These are phyloP conservation scores for Onthophagus taurus DNA, from an alignment of 1,140 invertebrate genomes.

Conservation along the genomic window DNA sequence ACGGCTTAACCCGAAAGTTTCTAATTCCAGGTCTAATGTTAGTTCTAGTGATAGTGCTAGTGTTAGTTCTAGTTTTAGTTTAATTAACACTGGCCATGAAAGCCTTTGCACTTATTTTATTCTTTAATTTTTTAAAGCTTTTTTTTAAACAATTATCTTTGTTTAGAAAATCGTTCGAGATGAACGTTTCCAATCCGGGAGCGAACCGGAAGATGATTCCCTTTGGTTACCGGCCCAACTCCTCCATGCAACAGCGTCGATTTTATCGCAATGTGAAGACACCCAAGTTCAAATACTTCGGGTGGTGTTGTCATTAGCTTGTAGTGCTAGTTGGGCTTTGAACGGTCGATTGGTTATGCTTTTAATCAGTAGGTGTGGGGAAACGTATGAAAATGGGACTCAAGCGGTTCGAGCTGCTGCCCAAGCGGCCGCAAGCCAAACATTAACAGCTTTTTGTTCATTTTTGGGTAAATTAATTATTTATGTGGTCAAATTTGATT, in stretches of 20 bases:
- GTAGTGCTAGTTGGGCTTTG: conserved; percentile 70
- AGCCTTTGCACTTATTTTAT: not conserved
- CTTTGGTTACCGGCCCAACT: conserved; percentile 85
- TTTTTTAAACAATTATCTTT: too few species aligned
- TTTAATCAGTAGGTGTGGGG: conserved; percentile 62
- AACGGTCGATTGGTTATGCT: conserved; percentile 74
- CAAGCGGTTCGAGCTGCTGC: conserved; percentile 71
- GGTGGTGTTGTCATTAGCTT: conserved; percentile 71
- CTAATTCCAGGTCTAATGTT: too few species aligned
- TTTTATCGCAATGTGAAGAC: conserved; percentile 63
- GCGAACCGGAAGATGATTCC: conserved; percentile 84
- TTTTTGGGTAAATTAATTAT: conserved; percentile 51
- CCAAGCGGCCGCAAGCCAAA: conserved; percentile 73
- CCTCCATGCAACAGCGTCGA: conserved; percentile 69
- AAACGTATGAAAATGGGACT: conserved; percentile 63
- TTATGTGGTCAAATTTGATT: not conserved
- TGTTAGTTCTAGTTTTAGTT: too few species aligned
- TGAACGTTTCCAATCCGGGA: conserved; percentile 81
- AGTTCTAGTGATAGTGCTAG: too few species aligned
- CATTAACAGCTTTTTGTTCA: conserved; percentile 68
- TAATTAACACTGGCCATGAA: too few species aligned
- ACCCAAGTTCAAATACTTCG: conserved; percentile 59
- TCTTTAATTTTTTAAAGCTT: not conserved
- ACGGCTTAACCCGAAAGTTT: too few species aligned
- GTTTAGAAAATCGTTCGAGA: conserved; percentile 78